Evolutionary conservation across 2,888 invertebrate species (phyloP).

Genomic region (Horisme vitalbata): DNA sequence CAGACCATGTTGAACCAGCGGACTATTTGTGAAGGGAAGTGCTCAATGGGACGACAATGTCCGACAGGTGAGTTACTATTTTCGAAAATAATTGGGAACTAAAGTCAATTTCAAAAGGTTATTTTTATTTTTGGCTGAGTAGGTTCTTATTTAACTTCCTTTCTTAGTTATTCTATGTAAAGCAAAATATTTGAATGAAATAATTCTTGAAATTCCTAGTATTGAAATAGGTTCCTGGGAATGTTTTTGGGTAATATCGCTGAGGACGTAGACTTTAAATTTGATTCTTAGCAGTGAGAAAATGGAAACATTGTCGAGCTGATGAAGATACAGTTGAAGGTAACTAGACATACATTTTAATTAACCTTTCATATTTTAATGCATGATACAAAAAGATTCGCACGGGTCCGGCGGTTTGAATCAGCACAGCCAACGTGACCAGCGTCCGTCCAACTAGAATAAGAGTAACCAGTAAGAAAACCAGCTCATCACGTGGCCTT

Average conservation of each 20-base stretch:
- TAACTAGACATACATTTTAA: constrained; percentile 19
- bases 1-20: constrained; percentile 90
- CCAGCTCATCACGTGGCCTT: constrained; percentile 21
- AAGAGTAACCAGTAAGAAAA: constrained; percentile 20
- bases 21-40: constrained; percentile 94
- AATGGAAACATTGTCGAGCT: constrained; percentile 20
- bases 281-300: constrained; percentile 13
- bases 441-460: constrained; percentile 18
- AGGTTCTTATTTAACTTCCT: not conserved
- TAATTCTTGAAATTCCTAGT: no score
- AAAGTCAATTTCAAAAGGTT: constrained; percentile 4
- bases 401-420: constrained; percentile 19
- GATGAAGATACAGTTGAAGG: constrained; percentile 14
- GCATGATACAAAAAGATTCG: constrained; percentile 27
- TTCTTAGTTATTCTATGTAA: no score
- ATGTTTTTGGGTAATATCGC: no score
- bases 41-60: constrained; percentile 91
- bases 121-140: not conserved
- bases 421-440: constrained; percentile 9
- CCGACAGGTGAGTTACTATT: constrained; percentile 89
- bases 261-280: no score
- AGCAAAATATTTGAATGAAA: no score
- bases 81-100: no score
- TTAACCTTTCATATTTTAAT: constrained; percentile 23
- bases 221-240: no score